Evolutionary conservation across 2,113 vertebrate species (phyloP).

Genomic region (Raja brachyura): DNA sequence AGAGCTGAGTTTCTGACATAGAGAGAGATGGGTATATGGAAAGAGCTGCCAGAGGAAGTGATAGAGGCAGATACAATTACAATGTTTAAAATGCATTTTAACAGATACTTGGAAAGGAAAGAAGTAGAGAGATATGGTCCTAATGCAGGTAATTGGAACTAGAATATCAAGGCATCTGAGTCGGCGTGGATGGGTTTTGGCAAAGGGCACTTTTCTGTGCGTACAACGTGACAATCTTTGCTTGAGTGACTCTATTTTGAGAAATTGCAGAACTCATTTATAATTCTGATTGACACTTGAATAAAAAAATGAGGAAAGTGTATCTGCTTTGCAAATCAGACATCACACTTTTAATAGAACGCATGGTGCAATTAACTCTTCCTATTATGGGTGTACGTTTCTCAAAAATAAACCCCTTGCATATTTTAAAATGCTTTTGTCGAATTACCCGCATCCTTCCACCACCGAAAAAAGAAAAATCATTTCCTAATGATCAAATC

Average conservation of each 20-base stretch:
- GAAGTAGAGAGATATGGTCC: too few relatives aligned
- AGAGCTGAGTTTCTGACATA: too few relatives aligned
- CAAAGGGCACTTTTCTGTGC: too few relatives aligned
- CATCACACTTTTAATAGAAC: background rate
- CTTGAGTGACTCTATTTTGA: background rate
- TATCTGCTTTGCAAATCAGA: background rate
- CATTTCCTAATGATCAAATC: background rate
- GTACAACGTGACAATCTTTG: too few relatives aligned
- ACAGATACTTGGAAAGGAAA: too few relatives aligned
- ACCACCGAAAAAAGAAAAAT: background rate
- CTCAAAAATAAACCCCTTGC: background rate
- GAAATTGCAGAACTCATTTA: background rate
- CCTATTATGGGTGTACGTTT: background rate
- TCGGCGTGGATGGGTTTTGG: too few relatives aligned
- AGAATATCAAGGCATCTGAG: too few relatives aligned
- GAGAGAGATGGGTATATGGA: too few relatives aligned
- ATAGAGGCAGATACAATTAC: too few relatives aligned
- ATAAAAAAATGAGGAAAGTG: background rate
- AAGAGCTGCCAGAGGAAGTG: too few relatives aligned
- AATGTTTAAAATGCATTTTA: too few relatives aligned
- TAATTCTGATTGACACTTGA: background rate
- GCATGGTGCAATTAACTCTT: background rate
- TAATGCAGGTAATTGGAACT: too few relatives aligned
- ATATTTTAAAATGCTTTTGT: constrained; percentile 19
- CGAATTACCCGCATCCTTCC: constrained; percentile 1